Evolutionary conservation across 2,797 vertebrate species (phyloP).

Genomic region (Catostomus latipinnis): DNA sequence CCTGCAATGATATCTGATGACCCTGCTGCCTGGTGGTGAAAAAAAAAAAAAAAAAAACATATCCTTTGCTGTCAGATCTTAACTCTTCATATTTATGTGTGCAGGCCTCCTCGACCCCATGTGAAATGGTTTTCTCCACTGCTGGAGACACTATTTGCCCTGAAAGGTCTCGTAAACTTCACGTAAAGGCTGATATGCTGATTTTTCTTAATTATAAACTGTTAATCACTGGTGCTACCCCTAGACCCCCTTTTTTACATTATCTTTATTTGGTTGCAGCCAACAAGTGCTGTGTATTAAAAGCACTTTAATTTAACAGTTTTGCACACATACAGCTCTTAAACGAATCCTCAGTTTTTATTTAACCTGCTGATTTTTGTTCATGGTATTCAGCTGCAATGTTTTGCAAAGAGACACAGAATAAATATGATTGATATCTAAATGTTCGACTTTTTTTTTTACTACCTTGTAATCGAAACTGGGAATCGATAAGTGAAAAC

Average conservation of each 20-base stretch:
- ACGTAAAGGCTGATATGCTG: neutral
- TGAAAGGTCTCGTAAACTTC: neutral
- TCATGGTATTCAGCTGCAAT: too few species aligned
- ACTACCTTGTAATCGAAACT: neutral
- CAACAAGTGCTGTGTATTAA: too few species aligned
- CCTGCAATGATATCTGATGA: constrained; percentile 35
- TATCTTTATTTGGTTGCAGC: neutral
- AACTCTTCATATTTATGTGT: constrained; percentile 35
- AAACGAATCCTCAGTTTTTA: neutral
- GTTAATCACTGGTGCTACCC: neutral
- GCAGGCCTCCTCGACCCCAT: constrained; percentile 44
- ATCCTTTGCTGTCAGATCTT: constrained; percentile 35
- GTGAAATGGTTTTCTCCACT: constrained; percentile 36
- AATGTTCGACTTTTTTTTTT: neutral
- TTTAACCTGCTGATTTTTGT: too few species aligned
- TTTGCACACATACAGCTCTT: too few species aligned
- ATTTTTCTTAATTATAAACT: constrained; percentile 5
- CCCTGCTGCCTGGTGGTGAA: constrained; percentile 44
- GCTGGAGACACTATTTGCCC: constrained; percentile 36
- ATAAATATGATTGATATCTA: neutral
- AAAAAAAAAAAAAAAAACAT: constrained; percentile 8
- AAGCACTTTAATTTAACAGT: too few species aligned
- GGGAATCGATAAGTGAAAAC: too few species aligned
- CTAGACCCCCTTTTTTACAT: neutral
- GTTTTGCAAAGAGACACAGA: too few species aligned